These are phyloP conservation scores for Erinaceus europaeus DNA, from an alignment of 2,113 vertebrate genomes.

Conservation along the genomic window DNA sequence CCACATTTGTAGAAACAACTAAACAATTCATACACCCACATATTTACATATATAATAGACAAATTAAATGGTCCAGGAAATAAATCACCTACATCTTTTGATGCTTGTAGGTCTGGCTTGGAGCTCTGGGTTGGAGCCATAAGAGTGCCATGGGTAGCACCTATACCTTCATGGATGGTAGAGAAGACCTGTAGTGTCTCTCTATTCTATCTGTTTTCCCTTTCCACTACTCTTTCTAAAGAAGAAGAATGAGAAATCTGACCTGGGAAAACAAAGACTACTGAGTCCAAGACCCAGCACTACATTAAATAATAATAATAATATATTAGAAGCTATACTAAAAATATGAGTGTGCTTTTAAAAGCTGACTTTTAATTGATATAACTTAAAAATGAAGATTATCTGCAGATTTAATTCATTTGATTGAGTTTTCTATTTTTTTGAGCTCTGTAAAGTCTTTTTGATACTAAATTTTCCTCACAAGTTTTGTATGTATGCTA, in stretches of 20 bases:
- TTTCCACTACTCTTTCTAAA: too few relatives aligned
- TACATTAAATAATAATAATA: not conserved
- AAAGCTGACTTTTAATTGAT: not conserved
- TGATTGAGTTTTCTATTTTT: not conserved
- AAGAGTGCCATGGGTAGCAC: too few relatives aligned
- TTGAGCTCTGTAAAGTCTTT: not conserved
- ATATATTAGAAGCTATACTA: not conserved
- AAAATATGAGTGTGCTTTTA: not conserved
- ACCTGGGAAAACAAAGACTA: too few relatives aligned
- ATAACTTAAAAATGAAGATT: not conserved
- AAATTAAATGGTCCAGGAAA: too few relatives aligned
- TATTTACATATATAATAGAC: accelerated
- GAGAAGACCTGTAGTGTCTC: too few relatives aligned
- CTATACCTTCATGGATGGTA: too few relatives aligned
- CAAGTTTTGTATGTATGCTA: not conserved
- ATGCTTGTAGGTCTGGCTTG: too few relatives aligned
- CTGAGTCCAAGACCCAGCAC: too few relatives aligned
- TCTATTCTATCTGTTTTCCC: too few relatives aligned
- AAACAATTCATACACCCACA: not conserved
- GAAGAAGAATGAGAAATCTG: too few relatives aligned
- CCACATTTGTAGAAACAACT: not conserved
- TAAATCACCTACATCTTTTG: too few relatives aligned
- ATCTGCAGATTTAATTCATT: not conserved
- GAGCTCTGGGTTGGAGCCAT: too few relatives aligned
- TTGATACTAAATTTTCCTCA: not conserved